Evolutionary conservation across 2,888 invertebrate species (phyloP), one percentile per base, ranked within the genome.

Genomic region (Cactoblastis cactorum): DNA sequence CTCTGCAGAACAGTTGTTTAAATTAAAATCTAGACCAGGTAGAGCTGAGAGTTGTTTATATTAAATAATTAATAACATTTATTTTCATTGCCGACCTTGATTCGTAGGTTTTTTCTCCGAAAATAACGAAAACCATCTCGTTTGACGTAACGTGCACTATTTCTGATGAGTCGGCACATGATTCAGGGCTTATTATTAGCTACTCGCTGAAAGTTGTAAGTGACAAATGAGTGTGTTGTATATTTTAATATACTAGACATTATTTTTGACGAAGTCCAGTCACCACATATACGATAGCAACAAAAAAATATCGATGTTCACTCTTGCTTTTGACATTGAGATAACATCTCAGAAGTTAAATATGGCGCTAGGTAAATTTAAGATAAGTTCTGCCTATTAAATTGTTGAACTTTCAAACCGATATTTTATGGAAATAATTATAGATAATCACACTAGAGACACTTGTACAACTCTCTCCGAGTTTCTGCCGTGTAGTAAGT

Each of bases 131-230:
- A 61, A 9, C 41, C 63, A 62, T 69, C 61, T 72, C 69, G 69
- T 75, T 78, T 83, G 83, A 84, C 84, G 85, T 83, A 82, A 83
- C 62, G 53, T 58, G 62, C 51, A 68, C 79, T 83, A 83, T 87
- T 84, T 80, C 67, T 62, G 74, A 76, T 70, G 71, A 66, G 61
- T 69, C 63, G 62, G 67, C 70, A 62, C 67, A 74, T 88, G 88
- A 88, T 81, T 88, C 87, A 84, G 82, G 72, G 59, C 63, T 75
- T 87, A 83, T 79, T 83, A 75, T 74, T 75, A 74, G 66, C 57
- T 71, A 65, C 56, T 65, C 63, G 78, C 57, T 68, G 78, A 79
- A 77, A 74, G 67, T 72, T 71, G 65, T 68, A 73, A 64, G 71
- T 72, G 77, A 75, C 74, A 73, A 73, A 76, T 71, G 73, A 67